Base-by-base conservation (phyloP, 2,113 vertebrate species). In the Verasper variegatus region DNA sequence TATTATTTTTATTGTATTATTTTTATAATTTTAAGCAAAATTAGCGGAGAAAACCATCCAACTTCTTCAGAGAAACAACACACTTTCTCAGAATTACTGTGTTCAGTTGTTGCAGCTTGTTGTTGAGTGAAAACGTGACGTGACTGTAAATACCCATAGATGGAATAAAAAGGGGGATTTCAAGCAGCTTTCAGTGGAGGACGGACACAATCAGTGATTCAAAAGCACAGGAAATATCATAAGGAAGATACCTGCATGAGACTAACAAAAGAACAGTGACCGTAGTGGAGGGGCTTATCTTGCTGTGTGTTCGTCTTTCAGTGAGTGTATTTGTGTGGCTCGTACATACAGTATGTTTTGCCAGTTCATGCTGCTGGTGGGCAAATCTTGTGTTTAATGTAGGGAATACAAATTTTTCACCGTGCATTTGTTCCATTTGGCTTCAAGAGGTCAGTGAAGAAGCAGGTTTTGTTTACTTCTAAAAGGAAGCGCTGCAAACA, bases 161-260 rank as follows among this genome's bases (percentile, higher is more conserved):
- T 12, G 54, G 15, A 51, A 17, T 40, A 55, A 26, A 20, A 59
- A 9, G 40, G 11, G 12, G 47, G 27, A 57, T 68, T 27, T 54
- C 42, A 63, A 23, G 35, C 37, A 3, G 35, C 24, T 71, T 78
- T 26, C 24, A 26, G 24, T 6, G 2, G n/a, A 59, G 76, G 56
- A 84, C 31, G 31, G 6, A 31, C 31, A 31, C 82, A 86, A 76
- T 78, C 72, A 68, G 26, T 18, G 45, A 62, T 58, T 81, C 71
- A 73, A 74, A 75, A 73, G 68, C 62, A 80, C 81, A 83, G 83
- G 86, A 86, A 89, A 87, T 62, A 49, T 82, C 71, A 40, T 26
- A 68, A 71, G 56, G 62, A 82, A 91, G 89, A 90, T 89, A 90
- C 91, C 75, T 87, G 86, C 87, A 92, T 91, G 56, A 55, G 12